Percentiles rank a stretch among this genome's conserved stretches.
These are phyloP conservation scores for Muntiacus reevesi DNA, from an alignment of 2,113 vertebrate genomes.

Conservation along the genomic window DNA sequence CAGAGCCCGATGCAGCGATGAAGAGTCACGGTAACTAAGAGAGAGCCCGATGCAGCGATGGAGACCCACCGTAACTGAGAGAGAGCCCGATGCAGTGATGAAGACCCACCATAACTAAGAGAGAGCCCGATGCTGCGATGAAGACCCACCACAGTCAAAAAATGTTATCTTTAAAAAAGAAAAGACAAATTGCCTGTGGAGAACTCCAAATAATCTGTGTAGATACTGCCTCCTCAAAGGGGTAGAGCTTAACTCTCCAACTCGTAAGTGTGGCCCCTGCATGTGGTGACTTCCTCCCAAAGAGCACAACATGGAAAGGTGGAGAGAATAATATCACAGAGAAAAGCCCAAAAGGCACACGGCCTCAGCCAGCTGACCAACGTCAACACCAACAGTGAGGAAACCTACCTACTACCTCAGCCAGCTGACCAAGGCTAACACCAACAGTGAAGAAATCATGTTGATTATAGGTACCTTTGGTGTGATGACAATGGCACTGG, in stretches of 20 bases:
- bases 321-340: background rate
- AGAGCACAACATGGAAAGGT: background rate
- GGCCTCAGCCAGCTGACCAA: background rate
- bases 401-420: background rate
- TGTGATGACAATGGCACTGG: background rate
- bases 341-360: background rate
- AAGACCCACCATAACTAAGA: background rate
- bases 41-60: no score
- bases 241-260: background rate
- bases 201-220: background rate
- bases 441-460: background rate
- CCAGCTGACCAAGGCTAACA: background rate
- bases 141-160: background rate
- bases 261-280: background rate
- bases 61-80: background rate
- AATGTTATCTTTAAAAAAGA: background rate
- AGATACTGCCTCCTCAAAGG: background rate
- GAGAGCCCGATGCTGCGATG: background rate
- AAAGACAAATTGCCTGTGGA: background rate
- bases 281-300: background rate
- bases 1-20: background rate
- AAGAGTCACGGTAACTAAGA: background rate
- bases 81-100: background rate
- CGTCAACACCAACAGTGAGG: no score
- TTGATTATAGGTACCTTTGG: background rate